Evolutionary conservation across 2,113 vertebrate species (phyloP), one percentile per base, ranked within the genome.

Genomic region (Sturnus vulgaris): DNA sequence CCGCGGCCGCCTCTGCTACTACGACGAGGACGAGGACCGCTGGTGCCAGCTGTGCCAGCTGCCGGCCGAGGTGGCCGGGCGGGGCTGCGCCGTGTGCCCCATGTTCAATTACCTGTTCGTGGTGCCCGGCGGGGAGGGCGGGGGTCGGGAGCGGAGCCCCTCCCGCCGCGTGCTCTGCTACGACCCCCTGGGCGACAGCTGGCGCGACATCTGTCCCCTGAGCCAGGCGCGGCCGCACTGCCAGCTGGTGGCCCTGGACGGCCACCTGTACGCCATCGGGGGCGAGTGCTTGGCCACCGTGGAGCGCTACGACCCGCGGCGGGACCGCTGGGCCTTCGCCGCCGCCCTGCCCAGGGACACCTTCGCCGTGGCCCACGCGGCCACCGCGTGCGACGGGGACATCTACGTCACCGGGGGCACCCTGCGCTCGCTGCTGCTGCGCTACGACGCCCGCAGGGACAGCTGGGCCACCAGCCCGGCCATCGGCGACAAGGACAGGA

Each of bases 51-150:
- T 99, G 37, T 98, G 98, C 79, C 81, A 55, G 4, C 63, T 99
- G 83, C 99, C 99, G 2, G 61, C 89, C 85, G 99, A 99, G 92
- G 98, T 98, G 77, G 21, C 77, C 5, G 77, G 77, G 63, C 94
- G 91, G 71, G 99, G 99, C 4, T 98, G 98, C 0, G 98, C 99
- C 42, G 53, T 98, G 96, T 99, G 99, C 89, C 98, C 98, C 33
- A 98, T 99, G 98, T 99, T 99, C 96, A 99, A 99, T 94, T 99
- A 99, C 86, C 97, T 99, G 61, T 99, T 99, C 4, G 94, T 99
- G 75, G 98, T 98, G n/a, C 97, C 98, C 0, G 99, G 99, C 47
- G 99, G 98, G 21, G 97, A 98, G 93, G 97, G 98, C 16, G 23
- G 25, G 0, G 97, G 97, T 42, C 72, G 31, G 52, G 86, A 59